Conservation (phyloP, 92 coral and sea anemone species). For the Palythoa caribaeorum region DNA sequence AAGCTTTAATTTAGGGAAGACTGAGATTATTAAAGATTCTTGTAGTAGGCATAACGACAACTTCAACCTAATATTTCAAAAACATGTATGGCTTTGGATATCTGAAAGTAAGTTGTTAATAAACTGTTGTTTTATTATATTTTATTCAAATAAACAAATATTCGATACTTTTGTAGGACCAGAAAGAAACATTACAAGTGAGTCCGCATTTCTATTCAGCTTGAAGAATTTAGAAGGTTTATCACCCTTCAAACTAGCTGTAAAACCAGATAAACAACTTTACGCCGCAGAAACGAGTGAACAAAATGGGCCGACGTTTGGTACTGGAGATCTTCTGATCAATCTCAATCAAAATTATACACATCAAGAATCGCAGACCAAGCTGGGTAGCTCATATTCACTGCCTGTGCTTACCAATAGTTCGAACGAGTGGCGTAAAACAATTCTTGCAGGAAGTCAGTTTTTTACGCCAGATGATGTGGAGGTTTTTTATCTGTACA, state of each 20-base stretch:
- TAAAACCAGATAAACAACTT: neutral
- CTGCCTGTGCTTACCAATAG: neutral
- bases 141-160: neutral
- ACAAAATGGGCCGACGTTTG: constrained; percentile 30
- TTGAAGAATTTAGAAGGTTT: constrained; percentile 9
- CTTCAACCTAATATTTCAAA: too few species aligned
- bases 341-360: neutral
- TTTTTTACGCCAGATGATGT: constrained; percentile 27
- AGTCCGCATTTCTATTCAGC: constrained; percentile 34
- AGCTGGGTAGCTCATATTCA: neutral
- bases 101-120: too few species aligned
- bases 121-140: too few species aligned
- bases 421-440: neutral
- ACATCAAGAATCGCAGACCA: neutral
- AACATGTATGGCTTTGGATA: too few species aligned
- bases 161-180: neutral
- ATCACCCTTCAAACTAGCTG: constrained; percentile 15
- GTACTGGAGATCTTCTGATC: constrained; percentile 17
- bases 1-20: too few species aligned
- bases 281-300: constrained; percentile 15
- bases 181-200: constrained; percentile 28
- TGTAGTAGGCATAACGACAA: too few species aligned
- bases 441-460: constrained; percentile 23
- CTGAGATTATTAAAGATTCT: too few species aligned
- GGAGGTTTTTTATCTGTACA: constrained; percentile 34